Evolutionary conservation across 2,797 vertebrate species (phyloP), one percentile per base, ranked within the genome.

Genomic region (Megaceryle alcyon): DNA sequence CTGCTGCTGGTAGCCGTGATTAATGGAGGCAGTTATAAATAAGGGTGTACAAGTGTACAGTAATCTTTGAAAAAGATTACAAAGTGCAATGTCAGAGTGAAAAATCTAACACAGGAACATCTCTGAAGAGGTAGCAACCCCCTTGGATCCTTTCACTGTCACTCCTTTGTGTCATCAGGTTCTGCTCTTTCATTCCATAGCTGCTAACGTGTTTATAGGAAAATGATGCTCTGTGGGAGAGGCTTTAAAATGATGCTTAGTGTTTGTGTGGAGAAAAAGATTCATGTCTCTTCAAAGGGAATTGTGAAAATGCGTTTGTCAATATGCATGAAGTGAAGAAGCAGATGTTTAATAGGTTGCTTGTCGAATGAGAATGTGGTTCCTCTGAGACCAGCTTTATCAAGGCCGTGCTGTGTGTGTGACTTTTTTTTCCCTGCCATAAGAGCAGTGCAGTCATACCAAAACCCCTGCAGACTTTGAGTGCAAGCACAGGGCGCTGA

Each of bases 151-250:
- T 88, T 85, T 60, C 77, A 7, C 22, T 46, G 46, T 14, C 1
- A 0, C 28, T 73, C 44, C 65, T 87, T 41, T 0, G 0, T 57
- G 6, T 35, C 4, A 0, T 23, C 57, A 46, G 66, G 33, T 72
- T 51, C 73, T 82, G 84, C 86, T 77, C 82, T 76, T 78, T 69
- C 7, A 1, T 5, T 71, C 53, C 86, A 90, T 37, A 28, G 46
- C 43, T 75, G 59, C 53, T 86, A 75, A 88, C 69, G 49, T 3
- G 1, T 82, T 88, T 88, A 33, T 28, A 82, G 61, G 44, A 73
- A 86, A 81, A 61, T 0, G 46, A 10, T 79, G 51, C 78, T 77
- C 76, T 46, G 72, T 39, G 69, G 79, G 87, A 87, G 41, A 17
- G 4, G 29, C 69, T 91, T 49, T 95, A 33, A 83, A 90, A 41